Base-by-base conservation (phyloP, 2,113 vertebrate genomes). In the Carlito syrichta region DNA sequence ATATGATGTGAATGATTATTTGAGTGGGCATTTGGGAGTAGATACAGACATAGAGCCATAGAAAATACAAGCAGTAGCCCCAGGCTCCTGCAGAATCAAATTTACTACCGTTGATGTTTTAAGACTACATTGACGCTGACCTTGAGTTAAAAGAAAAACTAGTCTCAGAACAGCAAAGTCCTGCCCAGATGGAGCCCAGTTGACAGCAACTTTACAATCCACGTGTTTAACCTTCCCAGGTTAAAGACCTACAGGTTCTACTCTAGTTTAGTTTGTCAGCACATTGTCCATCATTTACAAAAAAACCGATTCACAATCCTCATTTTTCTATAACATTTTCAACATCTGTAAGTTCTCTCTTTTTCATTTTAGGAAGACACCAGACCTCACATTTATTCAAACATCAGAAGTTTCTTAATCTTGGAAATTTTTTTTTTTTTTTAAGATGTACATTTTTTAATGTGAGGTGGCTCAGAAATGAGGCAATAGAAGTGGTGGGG, bases 1-100 rank as follows among this genome's bases (percentile, higher is more conserved):
- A 86, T 95, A 60, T 60, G 74, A 96, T 93, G n/a, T 89, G 69
- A 97, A 96, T 93, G 48, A 95, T 95, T 95, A 97, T 93, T 86
- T 94, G 74, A 94, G 95, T 95, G 86, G 58, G 23, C 56, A 20
- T 91, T 92, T 93, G 91, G 91, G 96, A 95, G 91, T 10, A 90
- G 76, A 87, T 62, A 90, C 2, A 95, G 45, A 63, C 78, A 95
- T 3, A 91, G 69, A 95, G 92, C 63, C 52, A 71, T 58, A 95
- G 83, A 97, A 97, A 95, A 97, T 95, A 89, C 25, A 97, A 96
- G 92, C 58, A 86, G 89, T 81, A 95, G 89, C 92, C 86, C 6
- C 27, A 86, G 95, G 97, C 91, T 95, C 40, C 48, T 66, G 19
- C 22, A 96, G 63, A 96, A 96, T 92, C 58, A 95, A 91, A 95